A percentile compares a stretch with the other conserved stretches of the same genome.
These are phyloP conservation scores for Entelurus aequoreus DNA, from an alignment of 2,113 vertebrate genomes.

Conservation along the genomic window DNA sequence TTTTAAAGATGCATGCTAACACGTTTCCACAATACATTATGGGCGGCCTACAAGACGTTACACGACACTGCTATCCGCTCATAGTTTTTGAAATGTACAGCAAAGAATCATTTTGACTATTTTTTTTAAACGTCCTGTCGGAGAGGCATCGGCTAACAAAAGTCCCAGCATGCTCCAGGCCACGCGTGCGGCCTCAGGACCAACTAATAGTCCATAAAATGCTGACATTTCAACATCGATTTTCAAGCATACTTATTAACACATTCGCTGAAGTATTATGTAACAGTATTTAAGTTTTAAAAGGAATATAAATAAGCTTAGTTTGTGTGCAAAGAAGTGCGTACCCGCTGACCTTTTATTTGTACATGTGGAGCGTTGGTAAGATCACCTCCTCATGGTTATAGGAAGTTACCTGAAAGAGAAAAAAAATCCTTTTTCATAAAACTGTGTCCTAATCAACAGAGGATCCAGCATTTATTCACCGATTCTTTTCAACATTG, in stretches of 20 bases:
- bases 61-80: no score
- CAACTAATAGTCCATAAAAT: no score
- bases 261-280: conserved; percentile 7
- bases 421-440: no score
- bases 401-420: conserved; percentile 6
- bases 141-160: not conserved
- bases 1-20: conserved; percentile 28
- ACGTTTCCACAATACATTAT: conserved; percentile 20
- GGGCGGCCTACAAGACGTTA: no score
- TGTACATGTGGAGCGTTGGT: conserved; percentile 2
- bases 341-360: conserved; percentile 25
- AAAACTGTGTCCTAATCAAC: no score
- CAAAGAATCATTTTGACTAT: not conserved
- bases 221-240: no score
- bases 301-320: conserved; percentile 58
- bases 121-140: no score
- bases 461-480: no score
- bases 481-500: no score
- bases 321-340: conserved; percentile 53
- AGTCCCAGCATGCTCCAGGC: conserved; percentile 52
- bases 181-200: conserved; percentile 32
- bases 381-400: no score
- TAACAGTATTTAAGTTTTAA: conserved; percentile 20
- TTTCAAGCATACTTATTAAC: no score
- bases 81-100: not conserved